Evolutionary conservation across 2,797 vertebrate species (phyloP).

Genomic region (Acomys russatus): DNA sequence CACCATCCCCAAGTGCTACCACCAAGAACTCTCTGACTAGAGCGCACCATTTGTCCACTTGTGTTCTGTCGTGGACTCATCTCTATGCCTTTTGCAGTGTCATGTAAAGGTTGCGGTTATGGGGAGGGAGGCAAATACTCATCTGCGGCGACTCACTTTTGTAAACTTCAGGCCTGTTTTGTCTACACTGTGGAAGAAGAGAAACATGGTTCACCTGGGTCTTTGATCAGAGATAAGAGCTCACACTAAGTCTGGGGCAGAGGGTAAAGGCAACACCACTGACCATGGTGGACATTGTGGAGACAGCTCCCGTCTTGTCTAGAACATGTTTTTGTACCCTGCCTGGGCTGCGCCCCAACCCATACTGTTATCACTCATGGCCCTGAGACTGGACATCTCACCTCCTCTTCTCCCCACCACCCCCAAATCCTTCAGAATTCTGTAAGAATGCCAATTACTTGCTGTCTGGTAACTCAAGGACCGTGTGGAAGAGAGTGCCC

Average conservation of each 20-base stretch:
- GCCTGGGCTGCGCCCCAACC: not conserved
- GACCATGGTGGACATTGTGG: not conserved
- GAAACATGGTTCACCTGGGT: not conserved
- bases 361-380: not conserved
- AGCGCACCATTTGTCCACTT: not conserved
- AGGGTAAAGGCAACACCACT: not conserved
- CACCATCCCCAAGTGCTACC: not conserved
- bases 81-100: not conserved
- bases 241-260: not conserved
- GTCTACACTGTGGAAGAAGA: not conserved
- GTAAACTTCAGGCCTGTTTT: constrained; percentile 14
- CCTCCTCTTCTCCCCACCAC: not conserved
- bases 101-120: not conserved
- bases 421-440: not conserved
- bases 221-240: not conserved
- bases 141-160: constrained; percentile 13
- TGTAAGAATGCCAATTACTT: constrained; percentile 90
- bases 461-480: constrained; percentile 96
- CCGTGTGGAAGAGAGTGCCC: constrained; percentile 95
- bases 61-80: not conserved
- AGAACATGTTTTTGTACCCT: not conserved
- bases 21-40: not conserved
- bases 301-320: not conserved
- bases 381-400: not conserved
- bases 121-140: not conserved